Evolutionary conservation across 2,113 vertebrate species (phyloP).

Genomic region (Gambusia affinis): DNA sequence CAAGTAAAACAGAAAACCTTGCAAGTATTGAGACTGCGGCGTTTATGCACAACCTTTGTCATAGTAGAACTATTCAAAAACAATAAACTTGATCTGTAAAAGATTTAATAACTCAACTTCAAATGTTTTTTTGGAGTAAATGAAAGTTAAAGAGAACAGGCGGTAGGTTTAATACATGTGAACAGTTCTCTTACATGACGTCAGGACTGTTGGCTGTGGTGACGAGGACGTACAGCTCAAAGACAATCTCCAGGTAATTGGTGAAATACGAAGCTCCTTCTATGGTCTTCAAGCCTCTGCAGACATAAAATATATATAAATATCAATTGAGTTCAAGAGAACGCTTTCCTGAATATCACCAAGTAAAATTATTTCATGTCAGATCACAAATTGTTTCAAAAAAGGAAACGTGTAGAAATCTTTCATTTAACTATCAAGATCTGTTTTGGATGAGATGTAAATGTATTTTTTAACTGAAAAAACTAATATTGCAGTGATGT

Average conservation of each 20-base stretch:
- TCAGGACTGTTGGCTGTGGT: slow-evolving; percentile 94
- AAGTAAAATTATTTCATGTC: background rate
- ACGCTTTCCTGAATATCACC: background rate
- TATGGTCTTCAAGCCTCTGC: slow-evolving; percentile 83
- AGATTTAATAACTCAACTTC: too few species aligned
- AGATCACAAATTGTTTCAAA: background rate
- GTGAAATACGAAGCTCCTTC: slow-evolving; percentile 87
- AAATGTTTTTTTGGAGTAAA: too few species aligned
- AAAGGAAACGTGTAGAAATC: too few species aligned
- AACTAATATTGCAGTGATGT: too few species aligned
- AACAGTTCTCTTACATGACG: slow-evolving; percentile 83
- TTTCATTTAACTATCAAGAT: too few species aligned
- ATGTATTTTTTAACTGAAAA: too few species aligned
- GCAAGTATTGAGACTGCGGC: too few species aligned
- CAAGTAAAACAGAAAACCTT: too few species aligned
- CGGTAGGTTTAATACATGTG: background rate
- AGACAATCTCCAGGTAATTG: slow-evolving; percentile 86
- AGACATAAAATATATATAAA: too few species aligned
- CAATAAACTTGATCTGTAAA: background rate
- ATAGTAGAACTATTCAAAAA: background rate
- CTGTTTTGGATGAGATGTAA: too few species aligned
- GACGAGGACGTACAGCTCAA: slow-evolving; percentile 93
- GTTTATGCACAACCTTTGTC: too few species aligned
- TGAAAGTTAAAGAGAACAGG: background rate
- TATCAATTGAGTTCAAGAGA: background rate